Base-by-base conservation (phyloP, 1,140 invertebrate genomes). In the Propsilocerus akamusi region DNA sequence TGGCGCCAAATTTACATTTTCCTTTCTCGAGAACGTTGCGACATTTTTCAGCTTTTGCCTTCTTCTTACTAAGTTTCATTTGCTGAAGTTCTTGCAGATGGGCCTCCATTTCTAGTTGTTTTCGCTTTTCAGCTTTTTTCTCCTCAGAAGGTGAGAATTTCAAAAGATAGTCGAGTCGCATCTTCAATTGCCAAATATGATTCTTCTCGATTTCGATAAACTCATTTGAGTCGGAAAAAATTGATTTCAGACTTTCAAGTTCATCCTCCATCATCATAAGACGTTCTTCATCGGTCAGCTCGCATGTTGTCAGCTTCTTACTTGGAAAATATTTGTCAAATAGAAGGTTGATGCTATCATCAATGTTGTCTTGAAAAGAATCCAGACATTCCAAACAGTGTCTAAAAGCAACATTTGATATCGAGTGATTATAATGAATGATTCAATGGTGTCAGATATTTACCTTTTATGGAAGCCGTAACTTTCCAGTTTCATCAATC, bases 321-420 rank as follows among this genome's bases (percentile, higher is more conserved):
- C 47, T 52, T 55, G 71, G 67, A 57, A 78, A 77, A 65, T 85
- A 85, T 65, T 81, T 80, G 25, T 62, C 64, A 57, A 78, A 81
- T 48, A 86, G 64, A 46, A 83, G 58, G 59, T 80, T 72, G 50
- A 84, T 64, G 6, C 81, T 75, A 54, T 74, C 72, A 28, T 81
- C 80, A 1, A 80, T 67, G 60, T 77, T 72, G 52, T 75, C 73
- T 14, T 72, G 62, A 25, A 75, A 75, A 53, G 76, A 63, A 49
- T 74, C 64, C 53, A 84, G 71, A 17, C 80, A 81, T 69, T 86
- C 81, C 22, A 70, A 56, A 61, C 81, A 84, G 62, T 86, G 82
- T n/a, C n/a, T n/a, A n/a, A n/a, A n/a, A n/a, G n/a, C n/a, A n/a
- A n/a, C n/a, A n/a, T n/a, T n/a, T n/a, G n/a, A n/a, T n/a, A n/a